phyloP scores from a whole-genome alignment of 2,797 vertebrate genomes.

The Luscinia megarhynchos region DNA sequence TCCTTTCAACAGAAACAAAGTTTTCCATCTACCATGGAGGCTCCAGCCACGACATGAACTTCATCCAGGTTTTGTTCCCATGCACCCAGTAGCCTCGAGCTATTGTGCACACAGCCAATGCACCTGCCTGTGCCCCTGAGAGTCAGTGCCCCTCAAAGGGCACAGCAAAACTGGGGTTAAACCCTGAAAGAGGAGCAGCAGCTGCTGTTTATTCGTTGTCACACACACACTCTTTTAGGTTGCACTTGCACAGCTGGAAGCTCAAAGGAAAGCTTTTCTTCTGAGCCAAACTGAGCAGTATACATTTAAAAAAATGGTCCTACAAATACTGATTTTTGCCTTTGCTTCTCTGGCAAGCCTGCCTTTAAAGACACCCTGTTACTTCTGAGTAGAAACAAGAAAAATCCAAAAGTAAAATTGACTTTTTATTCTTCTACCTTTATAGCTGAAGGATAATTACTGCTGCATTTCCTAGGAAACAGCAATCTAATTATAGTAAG shows the following conservation, averaged over 20 bases:
- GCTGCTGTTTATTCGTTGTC: not conserved
- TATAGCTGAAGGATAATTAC: constrained; percentile 25
- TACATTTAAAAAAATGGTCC: not conserved
- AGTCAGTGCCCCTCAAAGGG: accelerated
- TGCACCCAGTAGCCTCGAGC: not conserved
- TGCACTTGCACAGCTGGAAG: not conserved
- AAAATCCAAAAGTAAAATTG: not conserved
- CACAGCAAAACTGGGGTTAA: not conserved
- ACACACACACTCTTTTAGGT: not conserved
- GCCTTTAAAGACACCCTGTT: not conserved
- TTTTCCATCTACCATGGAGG: not conserved
- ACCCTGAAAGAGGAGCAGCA: not conserved
- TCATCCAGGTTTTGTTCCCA: not conserved
- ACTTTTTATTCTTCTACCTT: not conserved
- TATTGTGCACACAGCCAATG: not conserved
- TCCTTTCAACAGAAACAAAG: not conserved
- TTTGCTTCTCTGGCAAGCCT: not conserved
- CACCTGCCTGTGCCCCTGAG: not conserved
- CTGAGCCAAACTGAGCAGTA: not conserved
- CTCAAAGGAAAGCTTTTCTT: not conserved
- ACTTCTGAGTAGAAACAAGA: not conserved
- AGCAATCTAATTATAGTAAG: not conserved
- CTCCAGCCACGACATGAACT: not conserved
- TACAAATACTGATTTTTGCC: not conserved
- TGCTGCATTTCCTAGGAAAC: constrained; percentile 33